These are phyloP conservation scores for Pipa parva DNA, from an alignment of 2,113 vertebrate species.

Conservation along the genomic window DNA sequence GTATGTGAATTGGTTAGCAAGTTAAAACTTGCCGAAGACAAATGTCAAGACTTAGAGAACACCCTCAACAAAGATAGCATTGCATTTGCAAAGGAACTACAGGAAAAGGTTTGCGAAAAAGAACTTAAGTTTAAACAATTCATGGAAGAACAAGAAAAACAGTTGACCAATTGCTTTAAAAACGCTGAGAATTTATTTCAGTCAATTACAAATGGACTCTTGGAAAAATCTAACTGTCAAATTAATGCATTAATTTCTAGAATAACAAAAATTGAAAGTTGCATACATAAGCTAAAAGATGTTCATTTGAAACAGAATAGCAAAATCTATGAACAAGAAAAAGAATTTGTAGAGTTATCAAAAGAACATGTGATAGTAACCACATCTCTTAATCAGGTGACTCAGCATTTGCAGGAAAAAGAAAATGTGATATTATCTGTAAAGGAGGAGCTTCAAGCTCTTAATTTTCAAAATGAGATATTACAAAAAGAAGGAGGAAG, in stretches of 20 bases:
- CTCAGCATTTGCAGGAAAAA: slow-evolving; percentile 73
- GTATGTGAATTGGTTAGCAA: slow-evolving; percentile 58
- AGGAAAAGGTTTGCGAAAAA: slow-evolving; percentile 61
- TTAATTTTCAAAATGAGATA: slow-evolving; percentile 68
- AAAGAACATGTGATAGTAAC: slow-evolving; percentile 67
- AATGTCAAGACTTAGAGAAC: slow-evolving; percentile 61
- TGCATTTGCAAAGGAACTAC: slow-evolving; percentile 64
- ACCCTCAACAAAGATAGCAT: slow-evolving; percentile 63
- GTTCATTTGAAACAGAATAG: slow-evolving; percentile 56
- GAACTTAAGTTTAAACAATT: slow-evolving; percentile 64
- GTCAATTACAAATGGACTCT: slow-evolving; percentile 64
- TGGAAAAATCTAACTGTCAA: slow-evolving; percentile 61
- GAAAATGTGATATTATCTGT: slow-evolving; percentile 69
- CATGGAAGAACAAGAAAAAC: slow-evolving; percentile 54
- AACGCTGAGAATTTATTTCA: slow-evolving; percentile 50
- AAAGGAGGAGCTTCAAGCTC: slow-evolving; percentile 61
- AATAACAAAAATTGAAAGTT: slow-evolving; percentile 66
- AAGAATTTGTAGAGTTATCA: slow-evolving; percentile 62
- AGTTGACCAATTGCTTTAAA: slow-evolving; percentile 62
- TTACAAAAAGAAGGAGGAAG: slow-evolving; percentile 64
- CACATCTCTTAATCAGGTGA: slow-evolving; percentile 67
- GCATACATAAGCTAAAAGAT: slow-evolving; percentile 62
- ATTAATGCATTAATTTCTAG: slow-evolving; percentile 57
- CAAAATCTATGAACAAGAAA: slow-evolving; percentile 72
- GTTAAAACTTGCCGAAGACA: slow-evolving; percentile 62